Conservation (phyloP, 2,888 invertebrate genomes). For the Stenodema calcarata region DNA sequence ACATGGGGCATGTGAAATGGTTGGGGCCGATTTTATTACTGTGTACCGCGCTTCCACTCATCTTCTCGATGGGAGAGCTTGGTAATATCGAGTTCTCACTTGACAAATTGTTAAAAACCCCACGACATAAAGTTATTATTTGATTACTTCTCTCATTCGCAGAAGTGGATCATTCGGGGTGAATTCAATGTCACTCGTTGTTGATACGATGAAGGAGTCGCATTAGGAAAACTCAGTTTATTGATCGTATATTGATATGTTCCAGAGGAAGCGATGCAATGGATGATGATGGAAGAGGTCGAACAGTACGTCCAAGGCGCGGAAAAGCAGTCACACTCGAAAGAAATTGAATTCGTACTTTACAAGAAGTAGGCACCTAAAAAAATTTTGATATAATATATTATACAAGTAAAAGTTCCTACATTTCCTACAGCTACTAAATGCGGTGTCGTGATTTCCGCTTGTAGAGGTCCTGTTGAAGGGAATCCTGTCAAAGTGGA, state of each 20-base stretch:
- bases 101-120: too few species aligned
- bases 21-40: neutral
- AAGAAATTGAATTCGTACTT: neutral
- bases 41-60: neutral
- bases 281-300: neutral
- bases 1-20: neutral
- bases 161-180: too few species aligned
- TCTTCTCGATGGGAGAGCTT: neutral
- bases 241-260: too few species aligned
- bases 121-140: too few species aligned
- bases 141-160: too few species aligned
- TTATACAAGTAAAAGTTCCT: too few species aligned
- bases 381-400: too few species aligned
- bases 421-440: neutral
- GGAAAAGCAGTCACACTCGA: neutral
- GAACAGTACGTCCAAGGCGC: neutral
- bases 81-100: neutral
- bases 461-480: neutral
- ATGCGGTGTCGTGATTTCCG: neutral
- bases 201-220: too few species aligned
- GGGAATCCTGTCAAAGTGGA: neutral
- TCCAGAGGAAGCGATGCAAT: neutral
- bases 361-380: neutral
- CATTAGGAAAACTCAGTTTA: too few species aligned
- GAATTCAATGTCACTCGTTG: too few species aligned